Base-by-base conservation (phyloP, 1,140 invertebrate genomes). In the Brachionus paranguensis region DNA sequence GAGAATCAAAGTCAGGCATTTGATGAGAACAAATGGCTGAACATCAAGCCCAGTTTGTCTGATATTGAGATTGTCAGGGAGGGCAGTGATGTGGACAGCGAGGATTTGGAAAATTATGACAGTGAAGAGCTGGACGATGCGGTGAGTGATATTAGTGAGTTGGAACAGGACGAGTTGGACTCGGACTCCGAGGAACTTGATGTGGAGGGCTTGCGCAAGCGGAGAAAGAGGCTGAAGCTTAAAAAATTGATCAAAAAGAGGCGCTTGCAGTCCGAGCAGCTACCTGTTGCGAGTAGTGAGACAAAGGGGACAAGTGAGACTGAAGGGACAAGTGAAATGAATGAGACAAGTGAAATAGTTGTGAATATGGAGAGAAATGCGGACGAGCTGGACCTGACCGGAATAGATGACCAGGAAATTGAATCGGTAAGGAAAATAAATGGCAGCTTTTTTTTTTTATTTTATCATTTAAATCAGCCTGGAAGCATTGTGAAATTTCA, bases 401-500 rank as follows among this genome's bases (percentile, higher is more conserved):
- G 93, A 68, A 92, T 96, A 29, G 95, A 96, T 86, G 94, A 96
- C 86, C 92, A 93, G 27, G 96, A 98, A 90, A 91, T 98, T 12
- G 93, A 95, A 87, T 92, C 92, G 84, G 88, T 89, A 83, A 85
- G 68, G 8, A 50, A 4, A 50, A 50, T 50, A 0, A 50, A 50
- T 50, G 11, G 5, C 2, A 14, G 17, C n/a, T 0, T 4, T 78
- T 78, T 8, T 86, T 41, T 47, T n/a, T 47, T 4, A 24, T 47
- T 47, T 47, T 47, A 2, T 24, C 1, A 24, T 24, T 24, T 24
- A 24, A 24, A 24, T 1, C 24, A 24, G 1, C 24, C 24, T n/a
- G n/a, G n/a, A n/a, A n/a, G n/a, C n/a, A n/a, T n/a, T n/a, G n/a
- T n/a, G n/a, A n/a, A n/a, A n/a, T n/a, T n/a, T n/a, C n/a, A n/a